Conservation (phyloP, 2,797 vertebrate species). For the Fistularia tabacaria region DNA sequence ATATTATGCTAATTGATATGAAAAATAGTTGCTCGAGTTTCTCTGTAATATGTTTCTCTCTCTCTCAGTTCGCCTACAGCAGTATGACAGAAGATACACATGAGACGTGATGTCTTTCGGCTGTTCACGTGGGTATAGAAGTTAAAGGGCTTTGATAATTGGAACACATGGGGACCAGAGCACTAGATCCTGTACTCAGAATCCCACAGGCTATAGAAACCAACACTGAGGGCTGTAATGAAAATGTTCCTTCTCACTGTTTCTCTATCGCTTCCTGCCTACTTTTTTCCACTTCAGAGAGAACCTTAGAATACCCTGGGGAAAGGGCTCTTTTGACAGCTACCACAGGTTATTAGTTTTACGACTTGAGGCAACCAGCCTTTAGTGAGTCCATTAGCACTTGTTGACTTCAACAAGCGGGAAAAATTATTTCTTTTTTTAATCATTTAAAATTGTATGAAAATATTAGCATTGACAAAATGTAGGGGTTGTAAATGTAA, state of each 20-base stretch:
- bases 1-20: too few relatives aligned
- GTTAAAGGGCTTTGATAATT: constrained; percentile 58
- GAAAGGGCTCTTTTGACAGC: constrained; percentile 57
- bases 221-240: constrained; percentile 53
- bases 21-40: too few relatives aligned
- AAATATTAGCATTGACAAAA: neutral
- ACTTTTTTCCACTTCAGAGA: constrained; percentile 32
- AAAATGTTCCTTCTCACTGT: constrained; percentile 47
- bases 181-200: constrained; percentile 44
- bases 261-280: constrained; percentile 13
- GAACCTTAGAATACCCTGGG: constrained; percentile 37
- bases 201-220: constrained; percentile 55
- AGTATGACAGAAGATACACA: constrained; percentile 29
- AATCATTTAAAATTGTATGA: constrained; percentile 31
- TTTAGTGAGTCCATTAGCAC: constrained; percentile 68
- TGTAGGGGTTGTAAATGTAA: too few relatives aligned
- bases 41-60: constrained; percentile 10
- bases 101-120: constrained; percentile 34
- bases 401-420: constrained; percentile 44
- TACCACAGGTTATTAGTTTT: constrained; percentile 71
- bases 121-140: constrained; percentile 36
- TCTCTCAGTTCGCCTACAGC: constrained; percentile 22
- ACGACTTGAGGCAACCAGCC: constrained; percentile 60
- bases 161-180: constrained; percentile 50
- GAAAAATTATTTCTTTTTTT: neutral